These are phyloP conservation scores for Diglossa cyanea DNA, from an alignment of 2,797 vertebrate species.

Conservation along the genomic window DNA sequence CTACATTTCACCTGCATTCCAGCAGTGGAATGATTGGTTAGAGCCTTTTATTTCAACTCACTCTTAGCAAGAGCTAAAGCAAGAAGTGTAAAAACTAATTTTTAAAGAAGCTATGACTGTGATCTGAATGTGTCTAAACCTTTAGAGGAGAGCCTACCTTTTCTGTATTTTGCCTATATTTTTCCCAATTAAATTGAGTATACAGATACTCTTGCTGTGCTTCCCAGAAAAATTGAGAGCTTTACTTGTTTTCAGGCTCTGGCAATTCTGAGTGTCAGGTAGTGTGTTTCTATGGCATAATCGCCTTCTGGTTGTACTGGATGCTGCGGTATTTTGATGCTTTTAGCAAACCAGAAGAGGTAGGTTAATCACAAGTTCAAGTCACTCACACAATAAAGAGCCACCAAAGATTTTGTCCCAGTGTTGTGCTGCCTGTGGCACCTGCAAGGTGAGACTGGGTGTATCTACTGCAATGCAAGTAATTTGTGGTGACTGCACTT, in stretches of 20 bases:
- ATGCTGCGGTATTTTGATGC: not conserved
- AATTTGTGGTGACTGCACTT: not conserved
- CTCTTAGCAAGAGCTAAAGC: not conserved
- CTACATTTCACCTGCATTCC: not conserved
- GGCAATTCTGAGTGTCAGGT: not conserved
- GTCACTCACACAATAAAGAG: constrained; percentile 5
- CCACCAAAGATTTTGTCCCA: constrained; percentile 20
- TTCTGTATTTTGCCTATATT: not conserved
- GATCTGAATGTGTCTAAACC: not conserved
- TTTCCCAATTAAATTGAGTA: not conserved
- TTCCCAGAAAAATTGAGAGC: not conserved
- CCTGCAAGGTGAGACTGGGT: not conserved
- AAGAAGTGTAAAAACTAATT: not conserved
- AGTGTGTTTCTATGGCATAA: not conserved
- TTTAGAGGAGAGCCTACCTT: not conserved
- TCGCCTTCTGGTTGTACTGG: constrained; percentile 19
- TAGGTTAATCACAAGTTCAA: not conserved
- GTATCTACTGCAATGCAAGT: not conserved
- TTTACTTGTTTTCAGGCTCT: not conserved
- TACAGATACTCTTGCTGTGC: not conserved
- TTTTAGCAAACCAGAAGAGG: constrained; percentile 30
- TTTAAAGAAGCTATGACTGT: not conserved
- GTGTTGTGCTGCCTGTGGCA: constrained; percentile 17
- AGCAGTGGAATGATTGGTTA: accelerated
- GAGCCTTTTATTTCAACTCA: not conserved